These are phyloP conservation scores for Peromyscus leucopus DNA, from an alignment of 2,113 vertebrate species.

Conservation along the genomic window DNA sequence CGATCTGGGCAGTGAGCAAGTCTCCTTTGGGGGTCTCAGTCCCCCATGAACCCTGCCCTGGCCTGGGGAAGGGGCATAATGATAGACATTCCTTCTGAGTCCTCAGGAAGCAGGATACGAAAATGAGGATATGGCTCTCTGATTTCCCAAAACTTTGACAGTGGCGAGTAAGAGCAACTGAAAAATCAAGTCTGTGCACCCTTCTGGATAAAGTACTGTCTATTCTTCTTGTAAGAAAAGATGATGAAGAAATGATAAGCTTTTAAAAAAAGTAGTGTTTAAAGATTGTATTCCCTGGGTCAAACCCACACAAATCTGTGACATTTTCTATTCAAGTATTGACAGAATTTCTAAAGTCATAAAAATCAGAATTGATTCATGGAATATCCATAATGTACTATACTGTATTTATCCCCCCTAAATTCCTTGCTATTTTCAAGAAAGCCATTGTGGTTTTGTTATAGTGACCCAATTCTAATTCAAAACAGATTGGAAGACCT, in stretches of 20 bases:
- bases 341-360: conserved; percentile 43
- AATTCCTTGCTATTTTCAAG: neutral
- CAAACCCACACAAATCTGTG: neutral
- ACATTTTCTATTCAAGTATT: conserved; percentile 50
- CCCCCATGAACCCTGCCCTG: neutral
- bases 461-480: conserved; percentile 11
- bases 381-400: neutral
- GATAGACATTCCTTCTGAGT: neutral
- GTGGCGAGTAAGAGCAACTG: no score
- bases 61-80: no score
- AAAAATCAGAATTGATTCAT: conserved; percentile 41
- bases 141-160: neutral
- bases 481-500: neutral
- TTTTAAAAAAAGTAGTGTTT: neutral
- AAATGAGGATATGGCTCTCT: neutral
- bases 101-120: neutral
- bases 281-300: neutral
- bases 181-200: neutral
- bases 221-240: neutral
- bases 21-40: accelerated
- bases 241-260: neutral
- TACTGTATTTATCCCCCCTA: neutral
- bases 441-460: conserved; percentile 37
- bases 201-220: neutral
- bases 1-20: no score